These are phyloP conservation scores for Diceros bicornis DNA, from an alignment of 2,797 vertebrate genomes.

Conservation along the genomic window DNA sequence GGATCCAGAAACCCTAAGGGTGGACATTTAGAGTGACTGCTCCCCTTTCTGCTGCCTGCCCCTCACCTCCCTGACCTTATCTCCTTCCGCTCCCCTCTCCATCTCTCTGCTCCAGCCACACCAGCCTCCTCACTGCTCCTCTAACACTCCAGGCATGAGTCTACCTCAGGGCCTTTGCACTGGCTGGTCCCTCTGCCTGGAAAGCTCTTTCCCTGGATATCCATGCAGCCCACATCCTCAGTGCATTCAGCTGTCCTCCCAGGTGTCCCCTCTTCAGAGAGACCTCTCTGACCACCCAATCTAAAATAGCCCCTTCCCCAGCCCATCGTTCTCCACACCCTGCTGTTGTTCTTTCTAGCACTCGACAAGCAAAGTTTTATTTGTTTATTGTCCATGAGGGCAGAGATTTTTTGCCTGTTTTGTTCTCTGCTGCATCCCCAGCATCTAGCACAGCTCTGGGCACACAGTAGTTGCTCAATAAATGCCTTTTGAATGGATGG, in stretches of 20 bases:
- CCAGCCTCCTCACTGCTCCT: neutral
- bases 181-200: neutral
- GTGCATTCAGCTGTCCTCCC: neutral
- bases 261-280: neutral
- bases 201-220: neutral
- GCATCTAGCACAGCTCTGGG: neutral
- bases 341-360: neutral
- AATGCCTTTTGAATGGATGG: neutral
- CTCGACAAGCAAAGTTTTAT: neutral
- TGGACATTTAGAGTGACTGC: neutral
- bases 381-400: neutral
- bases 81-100: neutral
- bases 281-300: neutral
- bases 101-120: neutral
- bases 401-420: neutral
- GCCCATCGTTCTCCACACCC: neutral
- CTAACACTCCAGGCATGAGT: neutral
- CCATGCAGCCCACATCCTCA: fast-evolving
- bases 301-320: neutral
- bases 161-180: neutral
- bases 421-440: neutral
- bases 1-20: neutral
- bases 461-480: neutral
- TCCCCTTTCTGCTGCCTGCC: neutral
- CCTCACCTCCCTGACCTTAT: fast-evolving